Percentiles rank a stretch among this genome's conserved stretches.
phyloP scores from a whole-genome alignment of 2,113 vertebrate species.

The Sialia sialis region DNA sequence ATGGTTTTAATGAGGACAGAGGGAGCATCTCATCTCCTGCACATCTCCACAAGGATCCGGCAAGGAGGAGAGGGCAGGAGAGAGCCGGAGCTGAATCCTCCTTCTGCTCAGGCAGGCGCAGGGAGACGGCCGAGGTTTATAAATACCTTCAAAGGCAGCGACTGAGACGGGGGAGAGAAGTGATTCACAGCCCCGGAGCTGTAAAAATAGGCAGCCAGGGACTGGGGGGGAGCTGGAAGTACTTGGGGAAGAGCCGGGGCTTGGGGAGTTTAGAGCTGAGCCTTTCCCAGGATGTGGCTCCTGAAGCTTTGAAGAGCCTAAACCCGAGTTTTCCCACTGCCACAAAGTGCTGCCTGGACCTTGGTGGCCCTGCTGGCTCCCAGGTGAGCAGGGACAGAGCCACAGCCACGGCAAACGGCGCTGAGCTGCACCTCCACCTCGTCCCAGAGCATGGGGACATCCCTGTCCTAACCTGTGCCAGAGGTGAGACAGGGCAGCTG shows the following conservation, averaged over 20 bases:
- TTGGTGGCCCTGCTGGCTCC: neutral
- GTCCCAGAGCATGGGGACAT: rapidly evolving
- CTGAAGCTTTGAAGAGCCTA: neutral
- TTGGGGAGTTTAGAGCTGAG: rapidly evolving
- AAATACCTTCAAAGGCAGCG: conserved; percentile 50
- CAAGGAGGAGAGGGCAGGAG: neutral
- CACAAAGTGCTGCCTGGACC: rapidly evolving
- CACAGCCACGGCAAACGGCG: rapidly evolving
- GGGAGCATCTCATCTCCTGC: neutral
- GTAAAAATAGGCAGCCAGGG: conserved; percentile 1
- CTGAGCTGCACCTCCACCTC: neutral
- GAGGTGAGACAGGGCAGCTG: neutral
- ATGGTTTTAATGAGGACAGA: neutral
- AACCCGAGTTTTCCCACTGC: neutral
- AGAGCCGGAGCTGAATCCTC: neutral
- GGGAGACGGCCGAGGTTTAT: conserved; percentile 1
- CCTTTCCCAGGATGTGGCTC: neutral
- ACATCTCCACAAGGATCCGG: neutral
- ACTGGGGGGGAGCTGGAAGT: neutral
- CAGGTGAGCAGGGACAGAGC: neutral
- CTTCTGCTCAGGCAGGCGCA: neutral
- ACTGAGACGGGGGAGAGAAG: neutral
- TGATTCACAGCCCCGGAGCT: conserved; percentile 1
- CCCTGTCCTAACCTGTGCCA: rapidly evolving
- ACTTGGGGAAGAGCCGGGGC: neutral